Evolutionary conservation across 2,113 vertebrate species (phyloP).

Genomic region (Oriolus oriolus): DNA sequence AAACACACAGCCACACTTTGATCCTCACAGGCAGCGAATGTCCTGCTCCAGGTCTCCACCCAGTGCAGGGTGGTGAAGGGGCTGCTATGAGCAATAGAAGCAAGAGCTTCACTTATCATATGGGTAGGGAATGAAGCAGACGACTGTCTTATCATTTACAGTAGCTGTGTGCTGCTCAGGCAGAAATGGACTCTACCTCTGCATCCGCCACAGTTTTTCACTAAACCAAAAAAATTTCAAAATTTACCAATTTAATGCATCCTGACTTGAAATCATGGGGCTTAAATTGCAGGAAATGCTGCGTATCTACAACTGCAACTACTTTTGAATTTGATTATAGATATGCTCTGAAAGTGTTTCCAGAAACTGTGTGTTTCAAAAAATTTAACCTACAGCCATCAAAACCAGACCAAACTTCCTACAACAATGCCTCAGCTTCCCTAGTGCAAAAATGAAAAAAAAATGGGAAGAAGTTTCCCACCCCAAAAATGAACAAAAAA

Average conservation of each 20-base stretch:
- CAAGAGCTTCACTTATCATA: rapidly evolving
- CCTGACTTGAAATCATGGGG: not conserved
- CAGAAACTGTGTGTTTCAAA: not conserved
- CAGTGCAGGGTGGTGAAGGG: rapidly evolving
- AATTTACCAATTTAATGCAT: not conserved
- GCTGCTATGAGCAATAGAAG: rapidly evolving
- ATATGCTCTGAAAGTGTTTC: not conserved
- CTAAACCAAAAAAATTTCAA: not conserved
- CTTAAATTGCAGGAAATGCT: not conserved
- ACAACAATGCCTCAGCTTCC: not conserved
- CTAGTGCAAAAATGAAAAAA: not conserved
- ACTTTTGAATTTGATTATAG: not conserved
- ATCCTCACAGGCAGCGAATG: rapidly evolving
- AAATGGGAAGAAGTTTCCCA: not conserved
- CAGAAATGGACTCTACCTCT: not conserved
- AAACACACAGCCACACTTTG: not conserved
- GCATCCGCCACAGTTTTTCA: not conserved
- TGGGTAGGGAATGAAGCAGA: rapidly evolving
- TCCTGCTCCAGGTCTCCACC: not conserved
- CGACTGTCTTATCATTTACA: not conserved
- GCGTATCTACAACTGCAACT: not conserved
- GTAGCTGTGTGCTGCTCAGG: not conserved
- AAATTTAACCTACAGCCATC: not conserved
- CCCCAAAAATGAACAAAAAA: not conserved
- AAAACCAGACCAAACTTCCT: not conserved